Evolutionary conservation across 2,113 vertebrate genomes (phyloP), one percentile per base, ranked within the genome.

Genomic region (Pimephales promelas): DNA sequence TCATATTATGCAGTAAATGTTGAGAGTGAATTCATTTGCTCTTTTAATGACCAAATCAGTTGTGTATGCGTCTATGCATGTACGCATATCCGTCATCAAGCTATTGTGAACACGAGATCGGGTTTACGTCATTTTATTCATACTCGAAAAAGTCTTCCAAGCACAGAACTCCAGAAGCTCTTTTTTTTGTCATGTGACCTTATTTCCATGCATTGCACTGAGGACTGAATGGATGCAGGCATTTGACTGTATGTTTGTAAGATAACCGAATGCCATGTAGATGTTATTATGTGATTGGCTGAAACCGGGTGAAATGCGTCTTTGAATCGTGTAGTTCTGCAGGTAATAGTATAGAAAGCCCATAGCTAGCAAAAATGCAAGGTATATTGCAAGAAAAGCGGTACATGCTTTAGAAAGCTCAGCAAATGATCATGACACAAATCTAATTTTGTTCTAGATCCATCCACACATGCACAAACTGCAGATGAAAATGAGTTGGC

Each of bases 311-410:
- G 14, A 68, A 81, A 68, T 54, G 20, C n/a, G 62, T 54, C 79
- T 70, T 68, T 24, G 52, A 70, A 18, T 22, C 36, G 45, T 70
- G 78, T 81, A 40, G 47, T 52, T 70, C 20, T 18, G 79, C 79
- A 80, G 62, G 52, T 70, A 77, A 80, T 80, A 71, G 57, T 45
- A 76, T 79, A 83, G 86, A 80, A 70, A 79, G 84, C 52, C 74
- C 79, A 74, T 83, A 80, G 43, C 34, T 62, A 74, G 73, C 79
- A 59, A 81, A 81, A 81, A 81, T 16, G 61, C 61, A 80, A 81
- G 26, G 31, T 70, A 24, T 70, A 70, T 13, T 56, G 45, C 16
- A 31, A 64, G 75, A 61, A 40, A 57, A 77, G 34, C 13, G 13
- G 24, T 28, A 49, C 18, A 64, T 79, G 77, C 77, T 79, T 79